Evolutionary conservation across 64 coral and sea anemone species (phyloP), one percentile per base, ranked within the genome.

Genomic region (Porites lutea): DNA sequence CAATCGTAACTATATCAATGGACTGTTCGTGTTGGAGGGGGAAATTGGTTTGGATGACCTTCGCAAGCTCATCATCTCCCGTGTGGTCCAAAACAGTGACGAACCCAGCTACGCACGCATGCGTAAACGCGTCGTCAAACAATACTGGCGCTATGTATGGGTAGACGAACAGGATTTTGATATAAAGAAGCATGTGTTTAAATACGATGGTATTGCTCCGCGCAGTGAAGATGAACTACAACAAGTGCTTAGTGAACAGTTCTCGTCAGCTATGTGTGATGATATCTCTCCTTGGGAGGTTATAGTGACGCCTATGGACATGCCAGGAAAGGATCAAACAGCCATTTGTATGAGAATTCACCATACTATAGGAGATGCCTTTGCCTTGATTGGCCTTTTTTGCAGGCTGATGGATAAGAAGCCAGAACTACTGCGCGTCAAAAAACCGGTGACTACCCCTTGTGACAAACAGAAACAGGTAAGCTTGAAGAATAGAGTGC

Each of bases 141-240:
- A 76, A 55, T 98, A 94, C 48, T 93, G 96, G 10, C 82, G 86
- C 18, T 98, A 98, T 72, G 63, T 98, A 43, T 98, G 96, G 96
- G 77, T 79, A 48, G 70, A 91, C 13, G 96, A 98, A 10, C 85
- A 73, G 3, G 74, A 98, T 70, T 94, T 98, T 89, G 85, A 98
- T 77, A 85, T 98, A 6, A 71, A 77, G 6, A 91, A 73, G 53
- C 96, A 98, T 37, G 85, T 98, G 5, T 20, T 79, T 3, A 3
- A 16, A 47, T 88, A 84, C 46, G 92, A 92, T 27, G 96, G 96
- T 12, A 37, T 52, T 21, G 74, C 62, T 5, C 96, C 92, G 14
- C 74, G 71, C 8, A 91, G 75, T 55, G 89, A 98, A 83, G 63
- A 23, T 37, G 92, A 94, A 50, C 79, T 98, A 16, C 82, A 94